phyloP scores from a whole-genome alignment of 2,888 invertebrate species.

The Drosophila barbarae region DNA sequence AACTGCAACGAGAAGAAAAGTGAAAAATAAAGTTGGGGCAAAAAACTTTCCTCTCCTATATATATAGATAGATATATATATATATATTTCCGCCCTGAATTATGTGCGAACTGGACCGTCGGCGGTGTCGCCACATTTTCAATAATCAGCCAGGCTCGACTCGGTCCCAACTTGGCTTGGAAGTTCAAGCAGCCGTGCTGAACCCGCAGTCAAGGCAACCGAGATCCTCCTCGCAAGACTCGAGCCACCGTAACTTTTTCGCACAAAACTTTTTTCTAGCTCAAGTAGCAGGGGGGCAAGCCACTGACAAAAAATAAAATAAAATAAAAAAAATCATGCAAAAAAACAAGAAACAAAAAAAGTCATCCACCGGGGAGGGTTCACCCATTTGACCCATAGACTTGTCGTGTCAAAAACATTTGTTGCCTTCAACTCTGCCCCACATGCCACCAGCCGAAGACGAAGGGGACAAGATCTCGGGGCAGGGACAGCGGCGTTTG shows the following conservation, averaged over 20 bases:
- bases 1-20: slow-evolving; percentile 59
- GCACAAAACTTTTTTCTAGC: slow-evolving; percentile 54
- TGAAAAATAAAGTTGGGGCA: slow-evolving; percentile 42
- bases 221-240: slow-evolving; percentile 36
- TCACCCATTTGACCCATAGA: slow-evolving; percentile 66
- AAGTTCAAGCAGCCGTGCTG: slow-evolving; percentile 63
- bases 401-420: slow-evolving; percentile 72
- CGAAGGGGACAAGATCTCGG: not conserved
- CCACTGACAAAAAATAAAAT: slow-evolving; percentile 45
- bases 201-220: slow-evolving; percentile 13
- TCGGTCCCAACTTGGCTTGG: slow-evolving; percentile 61
- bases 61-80: slow-evolving; percentile 32
- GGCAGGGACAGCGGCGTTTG: slow-evolving; percentile 15
- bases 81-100: slow-evolving; percentile 57
- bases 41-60: slow-evolving; percentile 31
- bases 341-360: slow-evolving; percentile 17
- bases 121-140: slow-evolving; percentile 64
- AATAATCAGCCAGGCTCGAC: slow-evolving; percentile 64
- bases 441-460: slow-evolving; percentile 26
- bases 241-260: slow-evolving; percentile 54
- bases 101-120: slow-evolving; percentile 68
- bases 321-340: slow-evolving; percentile 21
- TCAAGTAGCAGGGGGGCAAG: slow-evolving; percentile 30
- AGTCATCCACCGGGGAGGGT: slow-evolving; percentile 16
- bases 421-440: slow-evolving; percentile 54